Evolutionary conservation across 2,888 invertebrate genomes (phyloP).

Genomic region (Ashinkailepas kermadecensis): DNA sequence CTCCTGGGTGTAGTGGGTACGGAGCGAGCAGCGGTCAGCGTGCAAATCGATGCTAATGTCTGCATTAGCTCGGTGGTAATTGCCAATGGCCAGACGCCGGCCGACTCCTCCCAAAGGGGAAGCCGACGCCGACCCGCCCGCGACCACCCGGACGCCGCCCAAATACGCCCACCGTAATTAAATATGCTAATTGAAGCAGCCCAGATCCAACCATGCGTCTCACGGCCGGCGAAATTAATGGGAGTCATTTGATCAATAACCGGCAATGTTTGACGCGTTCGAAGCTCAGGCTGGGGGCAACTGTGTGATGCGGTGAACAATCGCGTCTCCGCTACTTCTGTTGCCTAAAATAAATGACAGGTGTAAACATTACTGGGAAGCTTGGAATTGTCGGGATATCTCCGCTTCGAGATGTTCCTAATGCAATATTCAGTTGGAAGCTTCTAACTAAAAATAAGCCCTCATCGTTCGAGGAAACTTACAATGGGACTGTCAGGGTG

Average conservation of each 20-base stretch:
- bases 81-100: neutral
- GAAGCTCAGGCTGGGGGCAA: neutral
- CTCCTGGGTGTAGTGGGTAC: too few species aligned
- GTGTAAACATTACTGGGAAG: too few species aligned
- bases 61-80: neutral
- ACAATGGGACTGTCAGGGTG: too few species aligned
- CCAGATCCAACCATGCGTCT: neutral
- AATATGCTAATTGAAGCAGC: neutral
- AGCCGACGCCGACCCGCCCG: neutral
- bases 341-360: too few species aligned
- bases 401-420: too few species aligned
- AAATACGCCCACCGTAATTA: neutral
- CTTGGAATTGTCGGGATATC: too few species aligned
- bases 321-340: too few species aligned
- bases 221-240: neutral
- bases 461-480: too few species aligned
- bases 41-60: slow-evolving; percentile 10
- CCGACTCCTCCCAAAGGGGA: neutral
- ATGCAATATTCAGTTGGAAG: too few species aligned
- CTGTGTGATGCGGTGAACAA: too few species aligned
- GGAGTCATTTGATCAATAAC: neutral
- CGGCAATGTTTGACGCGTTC: neutral
- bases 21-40: neutral
- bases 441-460: too few species aligned
- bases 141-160: neutral